Conservation (phyloP, 2,113 vertebrate species). For the Bubo bubo region DNA sequence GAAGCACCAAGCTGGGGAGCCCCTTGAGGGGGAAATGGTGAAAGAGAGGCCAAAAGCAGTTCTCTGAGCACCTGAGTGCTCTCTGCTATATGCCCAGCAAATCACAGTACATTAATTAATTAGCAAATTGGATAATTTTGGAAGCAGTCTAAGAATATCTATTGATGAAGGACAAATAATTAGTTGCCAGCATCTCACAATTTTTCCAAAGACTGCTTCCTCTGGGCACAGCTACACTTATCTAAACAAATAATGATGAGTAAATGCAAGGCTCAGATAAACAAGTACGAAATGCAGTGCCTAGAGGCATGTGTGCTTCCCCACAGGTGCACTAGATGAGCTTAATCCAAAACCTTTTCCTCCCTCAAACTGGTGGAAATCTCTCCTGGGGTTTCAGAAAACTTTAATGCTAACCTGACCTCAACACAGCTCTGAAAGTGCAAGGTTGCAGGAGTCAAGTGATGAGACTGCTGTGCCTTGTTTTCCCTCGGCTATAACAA, state of each 20-base stretch:
- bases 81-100: not conserved
- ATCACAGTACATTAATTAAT: not conserved
- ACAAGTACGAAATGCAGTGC: not conserved
- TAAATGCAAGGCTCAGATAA: not conserved
- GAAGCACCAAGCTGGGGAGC: not conserved
- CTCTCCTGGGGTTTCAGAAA: not conserved
- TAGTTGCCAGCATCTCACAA: not conserved
- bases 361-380: not conserved
- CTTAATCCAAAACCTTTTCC: not conserved
- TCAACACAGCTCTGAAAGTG: not conserved
- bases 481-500: not conserved
- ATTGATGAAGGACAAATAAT: not conserved
- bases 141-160: not conserved
- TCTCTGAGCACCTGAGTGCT: rapidly evolving
- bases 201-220: not conserved
- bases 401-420: not conserved
- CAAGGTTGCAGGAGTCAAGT: not conserved
- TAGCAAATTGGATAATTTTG: not conserved
- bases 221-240: not conserved
- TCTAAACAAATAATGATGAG: not conserved
- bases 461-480: rapidly evolving
- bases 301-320: not conserved
- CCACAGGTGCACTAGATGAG: not conserved
- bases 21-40: not conserved
- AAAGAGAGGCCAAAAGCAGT: not conserved